Conservation (phyloP, 2,888 invertebrate species). For the Lepidochrysops patricia region DNA sequence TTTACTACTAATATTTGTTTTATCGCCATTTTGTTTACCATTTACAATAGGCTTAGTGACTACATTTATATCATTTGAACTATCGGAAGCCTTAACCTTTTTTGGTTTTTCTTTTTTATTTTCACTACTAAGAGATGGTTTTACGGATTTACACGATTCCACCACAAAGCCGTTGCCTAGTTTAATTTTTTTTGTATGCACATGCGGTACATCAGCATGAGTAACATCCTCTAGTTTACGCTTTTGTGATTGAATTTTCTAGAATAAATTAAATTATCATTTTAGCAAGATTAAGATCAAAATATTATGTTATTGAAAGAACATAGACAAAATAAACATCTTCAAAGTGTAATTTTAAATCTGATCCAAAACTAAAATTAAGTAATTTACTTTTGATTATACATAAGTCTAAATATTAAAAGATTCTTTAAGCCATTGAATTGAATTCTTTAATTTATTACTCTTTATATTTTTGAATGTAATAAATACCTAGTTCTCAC, state of each 20-base stretch:
- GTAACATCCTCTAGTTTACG: constrained; percentile 19
- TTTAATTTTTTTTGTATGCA: constrained; percentile 42
- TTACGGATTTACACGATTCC: constrained; percentile 37
- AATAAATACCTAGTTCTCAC: no score
- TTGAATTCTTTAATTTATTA: no score
- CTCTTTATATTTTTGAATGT: no score
- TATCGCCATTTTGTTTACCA: not conserved
- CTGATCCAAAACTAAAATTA: no score
- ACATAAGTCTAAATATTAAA: no score
- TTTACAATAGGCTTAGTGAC: not conserved
- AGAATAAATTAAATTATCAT: not conserved
- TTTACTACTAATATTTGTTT: not conserved
- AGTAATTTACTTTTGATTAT: no score
- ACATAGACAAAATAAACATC: no score
- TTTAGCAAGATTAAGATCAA: no score
- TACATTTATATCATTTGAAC: not conserved
- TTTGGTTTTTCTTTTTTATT: constrained; percentile 23
- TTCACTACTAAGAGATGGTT: constrained; percentile 44
- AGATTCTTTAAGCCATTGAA: no score
- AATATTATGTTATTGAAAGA: no score
- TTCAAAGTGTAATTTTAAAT: no score
- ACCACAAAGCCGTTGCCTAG: constrained; percentile 54
- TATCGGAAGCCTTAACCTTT: constrained; percentile 9
- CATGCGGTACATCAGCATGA: constrained; percentile 20
- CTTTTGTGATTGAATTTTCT: constrained; percentile 7